Evolutionary conservation across 2,888 invertebrate genomes (phyloP).

Genomic region (Agriopis marginaria): DNA sequence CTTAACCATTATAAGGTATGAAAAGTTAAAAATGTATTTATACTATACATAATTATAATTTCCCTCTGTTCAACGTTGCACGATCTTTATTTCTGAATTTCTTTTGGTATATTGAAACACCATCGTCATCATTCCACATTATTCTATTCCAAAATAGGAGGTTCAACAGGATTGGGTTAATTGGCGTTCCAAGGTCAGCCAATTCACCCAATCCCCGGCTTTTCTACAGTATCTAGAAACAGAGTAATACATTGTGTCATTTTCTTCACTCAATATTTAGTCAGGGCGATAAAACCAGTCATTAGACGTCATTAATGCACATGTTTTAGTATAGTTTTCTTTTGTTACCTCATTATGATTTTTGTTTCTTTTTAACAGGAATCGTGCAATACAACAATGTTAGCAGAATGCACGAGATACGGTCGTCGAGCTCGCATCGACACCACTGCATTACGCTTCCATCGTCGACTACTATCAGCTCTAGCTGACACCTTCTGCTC

Average conservation of each 20-base stretch:
- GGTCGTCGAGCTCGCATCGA: slow-evolving; percentile 68
- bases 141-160: too few relatives aligned
- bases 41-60: too few relatives aligned
- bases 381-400: slow-evolving; percentile 79
- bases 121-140: neutral
- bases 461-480: slow-evolving; percentile 60
- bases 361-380: slow-evolving; percentile 61
- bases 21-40: neutral
- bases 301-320: too few relatives aligned
- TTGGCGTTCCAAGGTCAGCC: too few relatives aligned
- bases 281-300: too few relatives aligned
- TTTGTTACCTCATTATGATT: neutral
- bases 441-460: slow-evolving; percentile 69
- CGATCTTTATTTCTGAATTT: neutral
- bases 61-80: neutral
- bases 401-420: slow-evolving; percentile 75
- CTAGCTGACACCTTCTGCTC: slow-evolving; percentile 64
- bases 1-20: slow-evolving; percentile 89
- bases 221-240: too few relatives aligned
- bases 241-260: too few relatives aligned
- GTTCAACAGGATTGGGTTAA: too few relatives aligned
- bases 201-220: too few relatives aligned
- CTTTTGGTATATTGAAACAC: neutral
- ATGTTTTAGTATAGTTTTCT: neutral
- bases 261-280: too few relatives aligned